Conservation (phyloP, 1,140 invertebrate genomes). For the Philopotamus ludificatus region DNA sequence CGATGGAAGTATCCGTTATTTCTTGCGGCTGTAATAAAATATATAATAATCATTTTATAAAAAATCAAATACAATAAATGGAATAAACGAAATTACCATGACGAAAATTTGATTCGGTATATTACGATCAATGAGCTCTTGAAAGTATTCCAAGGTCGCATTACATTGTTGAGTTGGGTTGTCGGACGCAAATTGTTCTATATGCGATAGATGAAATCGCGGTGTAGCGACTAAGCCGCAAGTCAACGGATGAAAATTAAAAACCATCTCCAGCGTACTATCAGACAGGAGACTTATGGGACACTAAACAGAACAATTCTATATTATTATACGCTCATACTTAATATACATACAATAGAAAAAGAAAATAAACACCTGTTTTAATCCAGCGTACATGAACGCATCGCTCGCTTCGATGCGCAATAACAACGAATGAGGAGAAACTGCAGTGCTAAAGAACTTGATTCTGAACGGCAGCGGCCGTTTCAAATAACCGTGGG, state of each 20-base stretch:
- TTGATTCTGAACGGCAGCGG: conserved; percentile 69
- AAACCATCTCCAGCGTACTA: conserved; percentile 61
- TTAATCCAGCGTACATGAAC: conserved; percentile 90
- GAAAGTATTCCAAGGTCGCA: conserved; percentile 54
- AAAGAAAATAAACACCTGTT: conserved; percentile 62
- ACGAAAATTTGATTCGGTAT: conserved; percentile 37
- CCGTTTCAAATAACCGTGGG: conserved; percentile 70
- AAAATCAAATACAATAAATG: background rate
- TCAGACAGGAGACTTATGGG: conserved; percentile 66
- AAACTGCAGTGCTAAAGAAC: conserved; percentile 70
- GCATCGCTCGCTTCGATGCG: conserved; percentile 79
- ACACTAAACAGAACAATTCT: conserved; percentile 51
- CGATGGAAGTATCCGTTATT: too few relatives aligned
- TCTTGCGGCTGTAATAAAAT: conserved; percentile 37
- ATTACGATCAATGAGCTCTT: conserved; percentile 35
- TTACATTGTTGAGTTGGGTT: conserved; percentile 44
- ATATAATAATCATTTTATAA: conserved; percentile 7
- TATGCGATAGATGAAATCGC: conserved; percentile 60
- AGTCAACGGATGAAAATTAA: conserved; percentile 72
- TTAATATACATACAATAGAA: background rate
- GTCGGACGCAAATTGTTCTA: conserved; percentile 51
- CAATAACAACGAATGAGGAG: conserved; percentile 70
- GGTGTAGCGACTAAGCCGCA: conserved; percentile 70
- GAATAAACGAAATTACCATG: conserved; percentile 24
- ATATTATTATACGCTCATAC: too few relatives aligned